Evolutionary conservation across 2,113 vertebrate genomes (phyloP).

Genomic region (Podiceps cristatus): DNA sequence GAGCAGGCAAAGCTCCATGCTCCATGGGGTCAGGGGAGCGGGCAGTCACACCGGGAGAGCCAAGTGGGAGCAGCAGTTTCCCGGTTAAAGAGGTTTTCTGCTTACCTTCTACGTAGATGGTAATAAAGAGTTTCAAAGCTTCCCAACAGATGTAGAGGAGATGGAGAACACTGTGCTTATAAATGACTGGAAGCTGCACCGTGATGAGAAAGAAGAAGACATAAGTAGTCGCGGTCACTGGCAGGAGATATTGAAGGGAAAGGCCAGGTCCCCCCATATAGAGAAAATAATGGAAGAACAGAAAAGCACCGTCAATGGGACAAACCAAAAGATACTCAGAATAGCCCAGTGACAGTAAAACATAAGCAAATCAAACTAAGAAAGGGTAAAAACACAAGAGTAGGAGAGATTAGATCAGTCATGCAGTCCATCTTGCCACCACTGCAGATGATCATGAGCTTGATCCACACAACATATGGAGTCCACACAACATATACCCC

Average conservation of each 20-base stretch:
- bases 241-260: background rate
- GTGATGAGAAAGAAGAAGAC: background rate
- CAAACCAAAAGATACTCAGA: background rate
- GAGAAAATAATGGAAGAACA: background rate
- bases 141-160: background rate
- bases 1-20: background rate
- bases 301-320: background rate
- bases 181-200: background rate
- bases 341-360: background rate
- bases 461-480: background rate
- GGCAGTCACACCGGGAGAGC: background rate
- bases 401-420: background rate
- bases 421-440: background rate
- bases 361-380: background rate
- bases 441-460: background rate
- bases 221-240: background rate
- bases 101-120: no score
- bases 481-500: no score
- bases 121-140: background rate
- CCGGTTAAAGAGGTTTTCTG: background rate
- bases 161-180: background rate
- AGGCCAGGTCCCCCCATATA: rapidly evolving
- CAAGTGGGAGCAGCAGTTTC: background rate
- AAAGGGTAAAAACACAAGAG: background rate
- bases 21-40: background rate